A percentile compares a stretch with the other conserved stretches of the same genome.
phyloP scores from a whole-genome alignment of 2,888 invertebrate genomes.

The Leptinotarsa rubiginosa region DNA sequence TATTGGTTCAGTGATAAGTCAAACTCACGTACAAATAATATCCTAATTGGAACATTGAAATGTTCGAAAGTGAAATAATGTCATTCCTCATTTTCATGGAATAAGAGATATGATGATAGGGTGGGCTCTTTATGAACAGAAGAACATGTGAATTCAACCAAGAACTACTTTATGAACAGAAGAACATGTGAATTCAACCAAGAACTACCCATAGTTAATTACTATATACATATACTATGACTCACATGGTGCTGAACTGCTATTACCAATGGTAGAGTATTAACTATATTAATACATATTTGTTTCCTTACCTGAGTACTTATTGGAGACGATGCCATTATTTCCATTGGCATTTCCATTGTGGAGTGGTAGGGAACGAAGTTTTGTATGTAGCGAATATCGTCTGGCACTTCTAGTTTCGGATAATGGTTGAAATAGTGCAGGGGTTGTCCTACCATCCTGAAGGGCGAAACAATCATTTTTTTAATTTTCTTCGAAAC shows the following conservation, averaged over 20 bases:
- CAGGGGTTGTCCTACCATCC: constrained; percentile 60
- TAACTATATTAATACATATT: background rate
- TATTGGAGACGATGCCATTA: constrained; percentile 60
- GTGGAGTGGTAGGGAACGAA: constrained; percentile 46
- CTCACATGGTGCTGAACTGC: no score
- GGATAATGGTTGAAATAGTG: constrained; percentile 56
- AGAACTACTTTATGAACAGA: no score
- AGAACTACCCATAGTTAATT: no score
- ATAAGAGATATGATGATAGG: no score
- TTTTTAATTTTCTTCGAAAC: background rate
- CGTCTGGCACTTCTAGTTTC: constrained; percentile 35
- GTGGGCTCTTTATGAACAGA: no score
- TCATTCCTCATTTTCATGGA: no score
- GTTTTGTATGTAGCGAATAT: constrained; percentile 49
- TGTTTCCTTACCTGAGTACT: constrained; percentile 61
- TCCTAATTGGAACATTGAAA: no score
- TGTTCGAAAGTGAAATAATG: no score
- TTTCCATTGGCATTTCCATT: constrained; percentile 58
- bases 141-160: no score
- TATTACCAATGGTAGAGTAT: no score
- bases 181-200: no score
- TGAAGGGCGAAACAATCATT: constrained; percentile 7
- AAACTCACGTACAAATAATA: background rate
- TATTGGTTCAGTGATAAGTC: background rate
- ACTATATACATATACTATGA: no score